phyloP scores from a whole-genome alignment of 2,888 invertebrate genomes.

The Phymatocera aterrima region DNA sequence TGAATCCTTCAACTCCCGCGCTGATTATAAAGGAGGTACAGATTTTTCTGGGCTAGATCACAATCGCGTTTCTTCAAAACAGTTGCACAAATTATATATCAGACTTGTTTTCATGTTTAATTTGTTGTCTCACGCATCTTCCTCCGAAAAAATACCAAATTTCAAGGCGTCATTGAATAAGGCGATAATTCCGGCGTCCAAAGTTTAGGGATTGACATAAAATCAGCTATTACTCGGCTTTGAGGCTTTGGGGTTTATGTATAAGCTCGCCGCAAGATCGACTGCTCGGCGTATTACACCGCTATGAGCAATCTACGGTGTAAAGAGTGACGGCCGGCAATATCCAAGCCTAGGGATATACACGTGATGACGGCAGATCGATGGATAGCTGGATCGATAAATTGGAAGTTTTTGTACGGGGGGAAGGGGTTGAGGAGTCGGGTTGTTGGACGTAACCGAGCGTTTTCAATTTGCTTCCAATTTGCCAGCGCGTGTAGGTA shows the following conservation, averaged over 20 bases:
- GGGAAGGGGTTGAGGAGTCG: neutral
- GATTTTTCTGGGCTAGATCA: no score
- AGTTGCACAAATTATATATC: no score
- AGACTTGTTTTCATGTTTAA: no score
- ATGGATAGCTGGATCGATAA: neutral
- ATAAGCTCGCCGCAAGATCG: neutral
- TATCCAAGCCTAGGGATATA: neutral
- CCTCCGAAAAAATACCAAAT: no score
- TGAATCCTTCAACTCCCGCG: no score
- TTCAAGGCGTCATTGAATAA: no score
- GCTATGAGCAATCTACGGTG: neutral
- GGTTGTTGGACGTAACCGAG: conserved; percentile 4
- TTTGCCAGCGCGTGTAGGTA: conserved; percentile 5
- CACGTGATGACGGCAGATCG: neutral
- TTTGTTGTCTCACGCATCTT: no score
- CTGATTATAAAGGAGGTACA: no score
- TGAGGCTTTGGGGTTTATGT: neutral
- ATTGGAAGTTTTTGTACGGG: neutral
- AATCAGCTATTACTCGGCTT: neutral
- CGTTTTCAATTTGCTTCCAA: conserved; percentile 40
- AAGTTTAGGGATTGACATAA: neutral
- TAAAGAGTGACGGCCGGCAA: neutral
- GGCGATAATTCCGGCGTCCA: neutral
- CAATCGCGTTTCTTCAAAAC: no score
- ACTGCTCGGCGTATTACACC: neutral